A percentile compares a stretch with the other conserved stretches of the same genome.
Conservation (phyloP, 1,140 invertebrate genomes). For the Triops longicaudatus region DNA sequence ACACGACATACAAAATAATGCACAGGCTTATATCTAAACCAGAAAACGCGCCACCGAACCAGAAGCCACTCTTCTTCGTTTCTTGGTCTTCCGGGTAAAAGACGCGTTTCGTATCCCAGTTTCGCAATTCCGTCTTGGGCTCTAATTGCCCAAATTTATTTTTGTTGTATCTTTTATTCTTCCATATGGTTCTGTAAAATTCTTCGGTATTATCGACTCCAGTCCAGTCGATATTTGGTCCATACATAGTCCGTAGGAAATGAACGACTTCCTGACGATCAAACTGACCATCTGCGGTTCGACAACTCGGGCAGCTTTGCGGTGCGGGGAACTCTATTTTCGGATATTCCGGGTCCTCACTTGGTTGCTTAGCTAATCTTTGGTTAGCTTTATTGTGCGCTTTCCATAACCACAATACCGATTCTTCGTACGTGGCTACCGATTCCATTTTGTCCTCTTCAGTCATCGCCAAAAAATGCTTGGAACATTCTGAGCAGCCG, state of each 20-base stretch:
- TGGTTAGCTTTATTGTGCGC: slow-evolving; percentile 91
- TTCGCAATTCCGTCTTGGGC: neutral
- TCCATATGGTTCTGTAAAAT: slow-evolving; percentile 12
- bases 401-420: slow-evolving; percentile 87
- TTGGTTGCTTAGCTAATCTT: slow-evolving; percentile 69
- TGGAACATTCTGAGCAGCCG: slow-evolving; percentile 79
- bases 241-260: slow-evolving; percentile 69
- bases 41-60: slow-evolving; percentile 34
- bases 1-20: slow-evolving; percentile 59
- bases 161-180: slow-evolving; percentile 16
- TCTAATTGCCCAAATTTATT: slow-evolving; percentile 15
- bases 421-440: slow-evolving; percentile 58
- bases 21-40: slow-evolving; percentile 61
- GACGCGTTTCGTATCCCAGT: slow-evolving; percentile 19
- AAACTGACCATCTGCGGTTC: slow-evolving; percentile 49
- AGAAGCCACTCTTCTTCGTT: neutral
- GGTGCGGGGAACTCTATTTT: slow-evolving; percentile 83
- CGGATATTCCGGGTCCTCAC: slow-evolving; percentile 81
- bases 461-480: slow-evolving; percentile 77
- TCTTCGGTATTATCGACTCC: slow-evolving; percentile 19
- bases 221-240: slow-evolving; percentile 42
- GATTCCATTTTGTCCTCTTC: slow-evolving; percentile 50
- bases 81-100: neutral
- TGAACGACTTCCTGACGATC: slow-evolving; percentile 57
- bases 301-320: slow-evolving; percentile 52